phyloP scores from a whole-genome alignment of 1,140 invertebrate genomes.

The Orchestia grillus region DNA sequence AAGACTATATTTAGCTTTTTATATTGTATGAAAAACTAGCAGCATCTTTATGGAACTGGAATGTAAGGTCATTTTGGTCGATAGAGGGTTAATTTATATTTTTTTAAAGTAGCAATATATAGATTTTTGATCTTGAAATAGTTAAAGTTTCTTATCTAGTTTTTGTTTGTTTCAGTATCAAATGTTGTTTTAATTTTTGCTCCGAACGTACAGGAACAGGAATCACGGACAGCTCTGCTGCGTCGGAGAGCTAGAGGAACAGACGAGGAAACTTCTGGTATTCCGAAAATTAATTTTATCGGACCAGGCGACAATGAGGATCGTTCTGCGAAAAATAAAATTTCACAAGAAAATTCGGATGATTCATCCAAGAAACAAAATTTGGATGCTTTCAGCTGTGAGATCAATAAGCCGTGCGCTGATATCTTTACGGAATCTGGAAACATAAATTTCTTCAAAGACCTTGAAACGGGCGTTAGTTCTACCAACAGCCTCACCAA shows the following conservation, averaged over 20 bases:
- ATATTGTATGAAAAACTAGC: no score
- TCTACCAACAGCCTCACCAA: slow-evolving; percentile 76
- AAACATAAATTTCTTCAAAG: slow-evolving; percentile 93
- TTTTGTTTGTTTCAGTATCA: not conserved
- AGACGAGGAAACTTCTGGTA: slow-evolving; percentile 69
- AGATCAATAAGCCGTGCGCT: slow-evolving; percentile 73
- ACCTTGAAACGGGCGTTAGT: slow-evolving; percentile 82
- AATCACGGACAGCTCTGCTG: slow-evolving; percentile 85
- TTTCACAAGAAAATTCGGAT: slow-evolving; percentile 79
- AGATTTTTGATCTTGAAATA: no score
- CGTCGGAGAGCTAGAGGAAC: slow-evolving; percentile 77
- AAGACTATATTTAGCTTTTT: no score
- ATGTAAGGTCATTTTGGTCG: no score
- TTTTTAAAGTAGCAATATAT: no score
- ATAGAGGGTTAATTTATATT: no score
- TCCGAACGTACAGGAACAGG: slow-evolving; percentile 79
- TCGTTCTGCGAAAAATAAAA: slow-evolving; percentile 85
- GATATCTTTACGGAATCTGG: slow-evolving; percentile 70
- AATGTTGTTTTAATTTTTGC: slow-evolving; percentile 45
- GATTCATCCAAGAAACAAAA: not conserved
- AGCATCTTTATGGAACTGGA: no score
- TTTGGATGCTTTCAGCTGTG: not conserved
- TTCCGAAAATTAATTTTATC: not conserved
- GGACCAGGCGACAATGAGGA: slow-evolving; percentile 56
- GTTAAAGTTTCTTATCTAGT: no score